phyloP scores from a whole-genome alignment of 1,140 invertebrate genomes.

The Lethocerus indicus region DNA sequence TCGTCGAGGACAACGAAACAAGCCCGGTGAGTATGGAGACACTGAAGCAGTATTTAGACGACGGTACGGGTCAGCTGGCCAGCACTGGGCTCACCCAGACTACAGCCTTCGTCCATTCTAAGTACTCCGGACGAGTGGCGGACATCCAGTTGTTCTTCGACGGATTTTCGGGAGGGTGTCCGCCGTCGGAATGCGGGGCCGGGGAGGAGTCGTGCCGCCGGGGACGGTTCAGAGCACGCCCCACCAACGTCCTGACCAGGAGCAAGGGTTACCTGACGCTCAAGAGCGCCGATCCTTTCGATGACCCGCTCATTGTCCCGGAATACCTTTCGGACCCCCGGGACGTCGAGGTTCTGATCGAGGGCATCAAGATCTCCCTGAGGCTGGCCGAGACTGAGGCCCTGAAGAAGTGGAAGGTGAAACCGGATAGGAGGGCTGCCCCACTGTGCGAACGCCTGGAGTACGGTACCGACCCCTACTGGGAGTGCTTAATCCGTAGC shows the following conservation, averaged over 20 bases:
- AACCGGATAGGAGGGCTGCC: constrained; percentile 9
- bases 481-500: constrained; percentile 26
- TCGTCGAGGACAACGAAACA: constrained; percentile 23
- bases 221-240: constrained; percentile 10
- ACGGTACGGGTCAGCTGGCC: constrained; percentile 25
- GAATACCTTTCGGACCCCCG: constrained; percentile 30
- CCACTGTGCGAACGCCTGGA: constrained; percentile 20
- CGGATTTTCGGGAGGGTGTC: constrained; percentile 43
- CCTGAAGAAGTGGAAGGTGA: constrained; percentile 20
- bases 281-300: constrained; percentile 28
- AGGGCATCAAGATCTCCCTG: constrained; percentile 27
- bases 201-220: constrained; percentile 5
- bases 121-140: constrained; percentile 15
- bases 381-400: constrained; percentile 21
- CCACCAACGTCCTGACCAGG: constrained; percentile 22
- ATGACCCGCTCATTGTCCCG: constrained; percentile 37
- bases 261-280: constrained; percentile 27
- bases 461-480: constrained; percentile 31
- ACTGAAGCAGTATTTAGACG: constrained; percentile 24
- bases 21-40: constrained; percentile 23
- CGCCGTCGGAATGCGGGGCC: constrained; percentile 22
- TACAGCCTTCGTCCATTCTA: constrained; percentile 20
- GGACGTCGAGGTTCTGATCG: constrained; percentile 27
- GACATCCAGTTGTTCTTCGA: constrained; percentile 46
- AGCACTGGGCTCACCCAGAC: constrained; percentile 30